Evolutionary conservation across 2,888 invertebrate genomes (phyloP), one percentile per base, ranked within the genome.

Genomic region (Dryocosmus kuriphilus): DNA sequence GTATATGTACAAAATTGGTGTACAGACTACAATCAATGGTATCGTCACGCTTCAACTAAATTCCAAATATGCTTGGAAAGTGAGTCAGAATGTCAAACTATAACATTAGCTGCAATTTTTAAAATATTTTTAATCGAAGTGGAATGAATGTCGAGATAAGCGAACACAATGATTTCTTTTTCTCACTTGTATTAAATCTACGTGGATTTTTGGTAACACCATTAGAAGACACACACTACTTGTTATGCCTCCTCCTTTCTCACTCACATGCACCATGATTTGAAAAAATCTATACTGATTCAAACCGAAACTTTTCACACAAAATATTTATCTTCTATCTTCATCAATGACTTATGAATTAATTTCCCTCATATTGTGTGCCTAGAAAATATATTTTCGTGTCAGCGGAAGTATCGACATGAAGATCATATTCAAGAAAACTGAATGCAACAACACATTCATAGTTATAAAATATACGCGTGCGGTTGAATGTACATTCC

Each of bases 1-100:
- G 88, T 89, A 90, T 91, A 91, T 91, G 91, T 91, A 91, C 90
- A 91, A 91, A 91, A 91, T 89, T 88, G 88, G 89, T 91, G 90
- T 90, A 91, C 91, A 90, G 90, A 90, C 89, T 89, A 89, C 89
- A 87, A 87, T 88, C 87, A 86, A 87, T 88, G 86, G 87, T 86
- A 86, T 41, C 38, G 38, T 11, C 65, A 65, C 51, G 51, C 46
- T 41, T 46, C 11, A 30, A 71, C 30, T 71, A 71, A 30, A 71
- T 71, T 46, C 24, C 16, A 46, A 27, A n/a, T 19, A 30, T 71
- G 30, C n/a, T n/a, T 51, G 46, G 30, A 30, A 41, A 71, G 30
- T 51, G 19, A 24, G 57, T 2, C 57, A 57, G 57, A 24, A 57
- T 55, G 57, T n/a, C 57, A 22, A 9, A 57, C 57, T 24, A 4